Conservation (phyloP, 2,113 vertebrate species). For the Gorsachius goisagi region DNA sequence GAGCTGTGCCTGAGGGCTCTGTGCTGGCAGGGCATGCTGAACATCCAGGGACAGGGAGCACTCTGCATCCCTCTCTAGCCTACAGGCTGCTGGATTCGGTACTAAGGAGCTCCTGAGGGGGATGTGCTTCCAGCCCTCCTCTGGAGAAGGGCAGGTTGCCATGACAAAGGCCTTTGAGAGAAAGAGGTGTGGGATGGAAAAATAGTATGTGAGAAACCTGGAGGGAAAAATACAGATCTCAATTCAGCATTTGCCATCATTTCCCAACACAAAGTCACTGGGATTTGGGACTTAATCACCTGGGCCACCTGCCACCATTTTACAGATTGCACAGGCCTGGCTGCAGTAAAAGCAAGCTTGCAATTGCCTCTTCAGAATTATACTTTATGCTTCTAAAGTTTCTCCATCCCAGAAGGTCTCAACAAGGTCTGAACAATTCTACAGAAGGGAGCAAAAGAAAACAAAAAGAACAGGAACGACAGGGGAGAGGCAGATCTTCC, state of each 20-base stretch:
- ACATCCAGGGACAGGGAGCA: neutral
- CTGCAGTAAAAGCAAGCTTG: neutral
- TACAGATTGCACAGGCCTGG: neutral
- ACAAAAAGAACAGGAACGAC: neutral
- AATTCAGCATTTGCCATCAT: neutral
- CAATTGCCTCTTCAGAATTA: neutral
- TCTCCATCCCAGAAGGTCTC: neutral
- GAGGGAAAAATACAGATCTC: neutral
- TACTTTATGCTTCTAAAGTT: neutral
- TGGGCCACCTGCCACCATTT: conserved; percentile 51
- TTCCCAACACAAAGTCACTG: neutral
- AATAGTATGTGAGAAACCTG: conserved; percentile 21
- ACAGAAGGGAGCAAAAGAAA: neutral
- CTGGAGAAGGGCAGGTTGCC: conserved; percentile 54
- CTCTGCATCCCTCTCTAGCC: neutral
- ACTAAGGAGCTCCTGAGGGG: conserved; percentile 49
- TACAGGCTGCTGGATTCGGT: neutral
- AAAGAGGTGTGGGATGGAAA: conserved; percentile 51
- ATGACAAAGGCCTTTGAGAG: conserved; percentile 61
- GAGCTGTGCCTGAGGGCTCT: neutral
- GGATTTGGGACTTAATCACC: conserved; percentile 7
- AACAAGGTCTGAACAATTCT: neutral
- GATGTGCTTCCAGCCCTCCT: conserved; percentile 44
- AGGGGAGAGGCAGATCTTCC: neutral
- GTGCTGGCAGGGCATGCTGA: neutral